phyloP scores from a whole-genome alignment of 2,797 vertebrate genomes.

The Rhinophrynus dorsalis region DNA sequence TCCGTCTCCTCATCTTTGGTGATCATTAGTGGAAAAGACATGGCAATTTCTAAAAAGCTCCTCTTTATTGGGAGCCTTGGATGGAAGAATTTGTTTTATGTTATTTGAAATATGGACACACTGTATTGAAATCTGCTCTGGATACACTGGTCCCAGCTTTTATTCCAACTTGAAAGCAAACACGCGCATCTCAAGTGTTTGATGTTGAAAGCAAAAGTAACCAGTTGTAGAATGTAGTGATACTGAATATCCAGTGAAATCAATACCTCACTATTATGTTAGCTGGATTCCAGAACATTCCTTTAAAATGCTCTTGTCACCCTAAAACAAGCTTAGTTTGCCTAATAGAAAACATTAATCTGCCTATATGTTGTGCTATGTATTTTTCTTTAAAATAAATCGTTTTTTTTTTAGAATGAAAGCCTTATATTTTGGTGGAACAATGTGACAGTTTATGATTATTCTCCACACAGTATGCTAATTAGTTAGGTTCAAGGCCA shows the following conservation, averaged over 20 bases:
- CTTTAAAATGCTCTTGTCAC: too few relatives aligned
- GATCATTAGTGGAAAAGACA: slow-evolving; percentile 10
- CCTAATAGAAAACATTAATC: too few relatives aligned
- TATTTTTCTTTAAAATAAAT: too few relatives aligned
- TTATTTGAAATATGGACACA: slow-evolving; percentile 9
- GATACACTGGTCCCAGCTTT: slow-evolving; percentile 1
- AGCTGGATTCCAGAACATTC: slow-evolving; percentile 6
- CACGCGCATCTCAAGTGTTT: slow-evolving; percentile 1
- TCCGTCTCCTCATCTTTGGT: neutral
- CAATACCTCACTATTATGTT: neutral
- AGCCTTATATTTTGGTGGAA: too few relatives aligned
- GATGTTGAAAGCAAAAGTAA: slow-evolving; percentile 18
- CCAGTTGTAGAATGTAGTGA: neutral
- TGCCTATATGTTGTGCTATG: too few relatives aligned
- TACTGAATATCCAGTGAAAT: slow-evolving; percentile 1
- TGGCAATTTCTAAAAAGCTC: slow-evolving; percentile 6
- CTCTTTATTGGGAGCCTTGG: neutral
- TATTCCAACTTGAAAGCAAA: slow-evolving; percentile 34
- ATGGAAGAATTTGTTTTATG: neutral
- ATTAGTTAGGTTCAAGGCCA: too few relatives aligned
- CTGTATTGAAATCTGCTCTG: neutral
- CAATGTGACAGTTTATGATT: too few relatives aligned
- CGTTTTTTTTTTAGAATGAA: neutral
- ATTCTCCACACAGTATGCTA: too few relatives aligned
- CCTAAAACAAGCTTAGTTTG: too few relatives aligned